Evolutionary conservation across 92 coral and sea anemone species (phyloP), one percentile per base, ranked within the genome.

Genomic region (Palythoa grandis): DNA sequence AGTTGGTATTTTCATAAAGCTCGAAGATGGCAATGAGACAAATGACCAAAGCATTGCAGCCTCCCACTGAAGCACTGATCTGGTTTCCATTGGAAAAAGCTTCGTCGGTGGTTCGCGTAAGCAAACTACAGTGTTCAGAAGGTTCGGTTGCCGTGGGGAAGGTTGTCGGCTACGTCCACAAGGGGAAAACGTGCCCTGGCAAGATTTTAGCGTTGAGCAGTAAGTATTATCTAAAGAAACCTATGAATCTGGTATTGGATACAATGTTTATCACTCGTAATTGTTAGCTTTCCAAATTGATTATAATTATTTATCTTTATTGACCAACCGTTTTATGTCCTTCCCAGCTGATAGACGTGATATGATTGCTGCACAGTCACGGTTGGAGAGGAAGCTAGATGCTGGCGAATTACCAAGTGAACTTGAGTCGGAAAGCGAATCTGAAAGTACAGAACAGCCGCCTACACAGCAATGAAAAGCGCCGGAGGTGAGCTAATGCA

Each of bases 381-480:
- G 9, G 14, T 19, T 67, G 11, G 72, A 67, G 9, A 67, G 71
- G 80, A 52, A 48, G 65, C 68, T 70, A 52, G 87, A 84, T 83
- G 40, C 54, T 29, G 48, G 73, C 12, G 56, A 72, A 5, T 52
- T 76, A 84, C 67, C 66, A 67, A 84, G 69, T n/a, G 80, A 84
- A 70, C 65, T 54, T 40, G 47, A 57, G 52, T 54, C 24, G 82
- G 71, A 37, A 60, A 22, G 17, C 3, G 56, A 71, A 50, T 53
- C 60, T 72, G 57, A 13, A 84, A n/a, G 35, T 23, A 10, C 66
- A 58, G 38, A n/a, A 67, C 14, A n/a, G 24, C 61, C 43, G 38
- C 75, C 66, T 43, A 53, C 65, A 58, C 23, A 58, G 65, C 19
- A 5, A 58, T 4, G 2, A 58, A 58, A 58, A 13, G 0, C 7